Conservation (phyloP, 2,113 vertebrate genomes). For the Lasiurus borealis region DNA sequence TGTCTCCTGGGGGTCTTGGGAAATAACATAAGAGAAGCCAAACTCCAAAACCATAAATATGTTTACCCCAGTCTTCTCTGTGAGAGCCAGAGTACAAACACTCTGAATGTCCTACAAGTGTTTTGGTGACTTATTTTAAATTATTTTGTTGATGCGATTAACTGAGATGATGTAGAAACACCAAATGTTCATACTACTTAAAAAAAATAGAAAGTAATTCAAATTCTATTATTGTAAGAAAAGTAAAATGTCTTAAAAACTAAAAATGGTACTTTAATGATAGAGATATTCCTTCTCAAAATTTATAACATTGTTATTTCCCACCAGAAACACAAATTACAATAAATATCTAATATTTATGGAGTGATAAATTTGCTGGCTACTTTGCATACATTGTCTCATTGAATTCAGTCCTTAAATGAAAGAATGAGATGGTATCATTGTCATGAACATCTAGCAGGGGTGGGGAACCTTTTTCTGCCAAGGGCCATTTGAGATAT, state of each 20-base stretch:
- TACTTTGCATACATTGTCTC: not conserved
- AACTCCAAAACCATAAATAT: not conserved
- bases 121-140: constrained; percentile 2
- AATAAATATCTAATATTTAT: not conserved
- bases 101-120: not conserved
- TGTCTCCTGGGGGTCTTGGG: not conserved
- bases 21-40: not conserved
- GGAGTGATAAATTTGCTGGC: not conserved
- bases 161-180: not conserved
- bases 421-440: too few relatives aligned
- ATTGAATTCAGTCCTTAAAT: not conserved
- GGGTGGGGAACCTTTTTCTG: too few relatives aligned
- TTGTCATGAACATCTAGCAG: too few relatives aligned
- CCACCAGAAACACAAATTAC: not conserved
- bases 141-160: not conserved
- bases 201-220: not conserved
- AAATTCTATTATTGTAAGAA: not conserved
- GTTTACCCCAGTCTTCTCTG: not conserved
- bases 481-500: too few relatives aligned
- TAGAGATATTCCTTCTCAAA: not conserved
- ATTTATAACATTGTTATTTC: not conserved
- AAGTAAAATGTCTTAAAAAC: not conserved
- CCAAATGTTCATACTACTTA: not conserved
- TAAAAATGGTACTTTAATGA: not conserved
- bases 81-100: not conserved